Evolutionary conservation across 2,113 vertebrate genomes (phyloP).

Genomic region (Eptesicus fuscus): DNA sequence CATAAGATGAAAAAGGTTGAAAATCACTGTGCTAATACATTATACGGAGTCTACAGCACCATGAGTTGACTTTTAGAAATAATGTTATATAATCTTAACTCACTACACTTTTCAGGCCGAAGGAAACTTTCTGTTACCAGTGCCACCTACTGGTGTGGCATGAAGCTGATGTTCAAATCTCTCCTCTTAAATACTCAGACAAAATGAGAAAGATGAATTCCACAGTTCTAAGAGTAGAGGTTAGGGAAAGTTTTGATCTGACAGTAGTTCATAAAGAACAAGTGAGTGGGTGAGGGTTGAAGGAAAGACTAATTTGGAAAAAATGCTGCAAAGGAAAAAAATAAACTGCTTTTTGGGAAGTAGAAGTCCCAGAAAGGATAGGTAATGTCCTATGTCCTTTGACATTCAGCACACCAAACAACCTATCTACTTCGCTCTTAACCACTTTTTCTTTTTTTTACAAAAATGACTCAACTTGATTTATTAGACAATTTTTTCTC

Average conservation of each 20-base stretch:
- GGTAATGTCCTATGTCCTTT: not conserved
- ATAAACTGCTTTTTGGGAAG: not conserved
- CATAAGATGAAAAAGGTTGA: not conserved
- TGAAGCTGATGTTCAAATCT: conserved; percentile 18
- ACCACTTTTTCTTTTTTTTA: not conserved
- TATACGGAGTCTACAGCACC: not conserved
- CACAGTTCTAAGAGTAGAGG: not conserved
- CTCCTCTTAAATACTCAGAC: not conserved
- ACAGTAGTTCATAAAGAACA: conserved; percentile 20
- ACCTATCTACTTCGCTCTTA: not conserved
- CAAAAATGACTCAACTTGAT: not conserved
- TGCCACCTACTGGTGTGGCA: conserved; percentile 41
- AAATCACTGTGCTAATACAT: not conserved
- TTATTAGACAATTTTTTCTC: not conserved
- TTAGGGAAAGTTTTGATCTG: not conserved
- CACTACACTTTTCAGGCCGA: not conserved
- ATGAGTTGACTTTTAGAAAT: not conserved
- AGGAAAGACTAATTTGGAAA: not conserved
- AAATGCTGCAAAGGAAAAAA: conserved; percentile 46
- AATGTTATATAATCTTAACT: not conserved
- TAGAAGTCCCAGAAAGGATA: not conserved
- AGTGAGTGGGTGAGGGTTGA: not conserved
- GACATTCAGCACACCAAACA: not conserved
- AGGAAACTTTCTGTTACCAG: conserved; percentile 7
- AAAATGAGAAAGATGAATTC: conserved; percentile 31